Evolutionary conservation across 2,888 invertebrate species (phyloP).

Genomic region (Calameuta pallipes): DNA sequence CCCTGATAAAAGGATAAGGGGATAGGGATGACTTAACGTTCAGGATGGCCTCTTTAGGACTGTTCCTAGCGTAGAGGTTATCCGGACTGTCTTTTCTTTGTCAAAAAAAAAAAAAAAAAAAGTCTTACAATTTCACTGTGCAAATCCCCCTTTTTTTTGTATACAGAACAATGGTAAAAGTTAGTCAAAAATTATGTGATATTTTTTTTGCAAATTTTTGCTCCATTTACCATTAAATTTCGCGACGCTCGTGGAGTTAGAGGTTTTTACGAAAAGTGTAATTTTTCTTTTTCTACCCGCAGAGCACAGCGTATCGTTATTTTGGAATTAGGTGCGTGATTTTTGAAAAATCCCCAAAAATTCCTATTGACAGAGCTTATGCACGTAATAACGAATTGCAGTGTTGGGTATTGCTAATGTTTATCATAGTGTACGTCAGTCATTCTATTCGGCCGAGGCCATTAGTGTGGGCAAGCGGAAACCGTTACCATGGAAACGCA

Average conservation of each 20-base stretch:
- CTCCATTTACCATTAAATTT: no score
- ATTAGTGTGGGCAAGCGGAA: not conserved
- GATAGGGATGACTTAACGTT: not conserved
- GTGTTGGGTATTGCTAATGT: not conserved
- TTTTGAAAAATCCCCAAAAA: not conserved
- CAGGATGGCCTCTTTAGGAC: not conserved
- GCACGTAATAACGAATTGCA: not conserved
- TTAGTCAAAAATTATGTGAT: not conserved
- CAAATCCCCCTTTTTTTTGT: not conserved
- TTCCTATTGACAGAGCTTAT: not conserved
- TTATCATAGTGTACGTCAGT: not conserved
- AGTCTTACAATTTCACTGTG: not conserved
- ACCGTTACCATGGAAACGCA: constrained; percentile 3
- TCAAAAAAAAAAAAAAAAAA: not conserved
- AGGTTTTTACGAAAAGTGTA: not conserved
- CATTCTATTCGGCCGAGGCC: not conserved
- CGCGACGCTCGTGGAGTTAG: no score
- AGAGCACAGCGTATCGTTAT: no score
- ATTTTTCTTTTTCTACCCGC: not conserved
- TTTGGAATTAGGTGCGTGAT: not conserved
- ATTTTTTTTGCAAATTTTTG: no score
- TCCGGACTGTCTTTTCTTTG: not conserved
- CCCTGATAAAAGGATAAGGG: not conserved
- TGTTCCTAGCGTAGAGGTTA: not conserved
- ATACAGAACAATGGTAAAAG: not conserved